Evolutionary conservation across 2,113 vertebrate species (phyloP).

Genomic region (Panthera uncia): DNA sequence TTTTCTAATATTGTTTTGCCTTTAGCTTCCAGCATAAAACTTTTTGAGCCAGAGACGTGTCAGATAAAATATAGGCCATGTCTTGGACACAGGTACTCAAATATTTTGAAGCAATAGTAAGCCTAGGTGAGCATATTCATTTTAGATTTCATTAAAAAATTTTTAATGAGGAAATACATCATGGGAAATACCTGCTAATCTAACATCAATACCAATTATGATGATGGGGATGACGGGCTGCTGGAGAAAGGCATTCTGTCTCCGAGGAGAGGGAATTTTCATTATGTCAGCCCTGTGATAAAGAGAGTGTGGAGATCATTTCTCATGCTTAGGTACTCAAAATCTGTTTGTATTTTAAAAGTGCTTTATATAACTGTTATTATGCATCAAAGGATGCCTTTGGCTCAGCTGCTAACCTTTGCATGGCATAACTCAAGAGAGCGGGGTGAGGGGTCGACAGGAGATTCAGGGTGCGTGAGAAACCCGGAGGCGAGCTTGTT

Average conservation of each 20-base stretch:
- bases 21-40: not conserved
- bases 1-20: not conserved
- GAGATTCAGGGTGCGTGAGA: not conserved
- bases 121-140: not conserved
- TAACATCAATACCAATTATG: not conserved
- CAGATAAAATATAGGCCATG: not conserved
- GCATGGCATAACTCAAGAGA: not conserved
- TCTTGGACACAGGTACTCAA: not conserved
- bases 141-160: not conserved
- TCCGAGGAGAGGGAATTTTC: not conserved
- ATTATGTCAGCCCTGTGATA: not conserved
- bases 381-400: not conserved
- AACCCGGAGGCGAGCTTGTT: not conserved
- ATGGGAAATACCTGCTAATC: not conserved
- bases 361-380: conserved; percentile 55
- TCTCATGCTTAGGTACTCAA: conserved; percentile 52
- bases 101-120: not conserved
- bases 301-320: not conserved
- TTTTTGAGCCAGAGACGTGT: not conserved
- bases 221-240: rapidly evolving
- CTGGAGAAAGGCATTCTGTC: not conserved
- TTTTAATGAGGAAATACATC: not conserved
- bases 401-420: conserved; percentile 49
- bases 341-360: conserved; percentile 50
- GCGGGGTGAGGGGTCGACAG: rapidly evolving